These are phyloP conservation scores for Nomada hirtipes DNA, from an alignment of 2,888 invertebrate genomes.

Conservation along the genomic window DNA sequence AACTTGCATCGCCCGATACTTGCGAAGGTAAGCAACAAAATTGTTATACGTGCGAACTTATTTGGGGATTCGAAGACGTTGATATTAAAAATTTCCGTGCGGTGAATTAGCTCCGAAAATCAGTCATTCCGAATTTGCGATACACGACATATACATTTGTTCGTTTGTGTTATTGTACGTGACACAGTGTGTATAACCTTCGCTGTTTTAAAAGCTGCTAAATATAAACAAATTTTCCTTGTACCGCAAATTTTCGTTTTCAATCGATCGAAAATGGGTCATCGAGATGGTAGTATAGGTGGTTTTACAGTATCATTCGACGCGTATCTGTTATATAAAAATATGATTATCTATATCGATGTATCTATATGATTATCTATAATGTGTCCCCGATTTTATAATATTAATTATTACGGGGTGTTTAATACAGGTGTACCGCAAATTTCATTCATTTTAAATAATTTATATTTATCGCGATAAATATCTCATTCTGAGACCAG, in stretches of 20 bases:
- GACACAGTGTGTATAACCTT: neutral
- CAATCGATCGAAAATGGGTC: conserved; percentile 51
- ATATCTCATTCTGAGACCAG: conserved; percentile 12
- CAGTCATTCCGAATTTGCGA: neutral
- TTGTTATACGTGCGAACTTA: neutral
- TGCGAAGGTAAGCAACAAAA: conserved; percentile 44
- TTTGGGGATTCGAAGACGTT: no score
- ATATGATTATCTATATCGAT: conserved; percentile 11
- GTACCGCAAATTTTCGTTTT: conserved; percentile 24
- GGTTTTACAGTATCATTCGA: conserved; percentile 12
- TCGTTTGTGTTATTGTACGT: neutral
- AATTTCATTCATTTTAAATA: neutral
- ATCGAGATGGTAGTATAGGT: conserved; percentile 4
- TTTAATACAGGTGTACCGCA: neutral
- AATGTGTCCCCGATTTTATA: neutral
- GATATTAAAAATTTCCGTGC: neutral
- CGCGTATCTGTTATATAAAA: conserved; percentile 6
- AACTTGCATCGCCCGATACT: conserved; percentile 22
- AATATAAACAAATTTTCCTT: neutral
- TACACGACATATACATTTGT: neutral
- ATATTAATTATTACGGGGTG: neutral
- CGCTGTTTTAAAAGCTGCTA: neutral
- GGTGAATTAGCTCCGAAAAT: conserved; percentile 6
- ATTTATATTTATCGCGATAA: neutral
- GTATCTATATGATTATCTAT: neutral